phyloP scores from a whole-genome alignment of 2,797 vertebrate species.

The Melanotaenia parkinsoni region DNA sequence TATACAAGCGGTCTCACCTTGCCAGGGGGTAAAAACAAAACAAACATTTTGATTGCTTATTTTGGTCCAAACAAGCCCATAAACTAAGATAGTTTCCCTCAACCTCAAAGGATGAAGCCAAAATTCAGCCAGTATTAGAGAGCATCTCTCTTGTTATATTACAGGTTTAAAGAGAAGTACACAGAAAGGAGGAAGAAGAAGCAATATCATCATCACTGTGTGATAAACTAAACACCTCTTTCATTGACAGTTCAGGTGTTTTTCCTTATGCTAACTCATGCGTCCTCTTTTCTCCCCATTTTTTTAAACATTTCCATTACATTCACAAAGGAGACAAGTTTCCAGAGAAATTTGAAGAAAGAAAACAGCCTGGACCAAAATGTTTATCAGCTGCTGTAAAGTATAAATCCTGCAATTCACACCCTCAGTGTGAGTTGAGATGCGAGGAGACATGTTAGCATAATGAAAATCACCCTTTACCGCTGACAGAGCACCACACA shows the following conservation, averaged over 20 bases:
- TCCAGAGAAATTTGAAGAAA: too few relatives aligned
- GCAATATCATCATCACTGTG: neutral
- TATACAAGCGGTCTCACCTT: neutral
- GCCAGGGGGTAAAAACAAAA: neutral
- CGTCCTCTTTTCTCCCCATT: neutral
- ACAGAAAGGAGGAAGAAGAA: neutral
- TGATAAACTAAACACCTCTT: neutral
- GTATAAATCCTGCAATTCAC: neutral
- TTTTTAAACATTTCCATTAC: too few relatives aligned
- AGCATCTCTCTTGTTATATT: neutral
- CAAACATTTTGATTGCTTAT: neutral
- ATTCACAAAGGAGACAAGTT: too few relatives aligned
- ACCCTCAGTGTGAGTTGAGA: neutral
- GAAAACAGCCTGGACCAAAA: too few relatives aligned
- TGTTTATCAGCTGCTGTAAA: too few relatives aligned
- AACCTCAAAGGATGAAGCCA: neutral
- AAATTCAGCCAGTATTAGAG: neutral
- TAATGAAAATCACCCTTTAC: neutral
- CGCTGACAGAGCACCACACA: neutral
- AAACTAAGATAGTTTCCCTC: neutral
- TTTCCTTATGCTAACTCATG: neutral
- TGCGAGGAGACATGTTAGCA: neutral
- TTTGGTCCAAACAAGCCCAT: neutral
- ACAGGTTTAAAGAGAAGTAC: neutral
- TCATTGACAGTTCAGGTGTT: neutral